Evolutionary conservation across 2,888 invertebrate genomes (phyloP).

Genomic region (Argyresthia goedartella): DNA sequence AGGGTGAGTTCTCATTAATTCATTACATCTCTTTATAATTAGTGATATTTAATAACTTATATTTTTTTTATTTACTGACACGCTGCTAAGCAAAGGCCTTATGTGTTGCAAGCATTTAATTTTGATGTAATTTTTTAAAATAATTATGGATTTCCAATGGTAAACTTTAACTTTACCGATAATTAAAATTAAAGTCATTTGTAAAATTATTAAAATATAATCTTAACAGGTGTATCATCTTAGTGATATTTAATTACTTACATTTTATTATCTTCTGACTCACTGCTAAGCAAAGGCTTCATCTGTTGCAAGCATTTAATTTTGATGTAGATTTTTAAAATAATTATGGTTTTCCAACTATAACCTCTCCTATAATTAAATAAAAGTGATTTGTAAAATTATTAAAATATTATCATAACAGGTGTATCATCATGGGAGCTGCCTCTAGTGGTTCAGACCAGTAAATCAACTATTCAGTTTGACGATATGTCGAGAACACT

Average conservation of each 20-base stretch:
- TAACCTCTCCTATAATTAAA: neutral
- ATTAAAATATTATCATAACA: conserved; percentile 13
- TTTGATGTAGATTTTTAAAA: neutral
- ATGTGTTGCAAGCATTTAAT: conserved; percentile 18
- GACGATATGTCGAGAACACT: conserved; percentile 71
- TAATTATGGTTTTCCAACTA: neutral
- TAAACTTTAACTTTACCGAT: neutral
- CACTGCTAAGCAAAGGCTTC: neutral
- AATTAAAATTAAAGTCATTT: neutral
- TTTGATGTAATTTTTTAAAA: neutral
- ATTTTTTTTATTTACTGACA: neutral
- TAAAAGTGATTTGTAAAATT: neutral
- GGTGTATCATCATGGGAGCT: conserved; percentile 84
- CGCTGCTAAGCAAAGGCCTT: neutral
- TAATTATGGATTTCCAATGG: neutral
- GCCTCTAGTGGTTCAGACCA: conserved; percentile 70
- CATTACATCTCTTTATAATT: no score
- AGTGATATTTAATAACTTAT: neutral
- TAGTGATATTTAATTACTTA: no score
- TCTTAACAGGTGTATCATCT: no score
- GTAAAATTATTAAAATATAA: no score
- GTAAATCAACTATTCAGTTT: conserved; percentile 46
- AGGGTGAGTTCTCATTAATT: conserved; percentile 29
- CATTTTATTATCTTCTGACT: neutral
- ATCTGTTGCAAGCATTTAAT: conserved; percentile 17